Conservation (phyloP, 2,888 invertebrate species). For the Ceramica pisi region DNA sequence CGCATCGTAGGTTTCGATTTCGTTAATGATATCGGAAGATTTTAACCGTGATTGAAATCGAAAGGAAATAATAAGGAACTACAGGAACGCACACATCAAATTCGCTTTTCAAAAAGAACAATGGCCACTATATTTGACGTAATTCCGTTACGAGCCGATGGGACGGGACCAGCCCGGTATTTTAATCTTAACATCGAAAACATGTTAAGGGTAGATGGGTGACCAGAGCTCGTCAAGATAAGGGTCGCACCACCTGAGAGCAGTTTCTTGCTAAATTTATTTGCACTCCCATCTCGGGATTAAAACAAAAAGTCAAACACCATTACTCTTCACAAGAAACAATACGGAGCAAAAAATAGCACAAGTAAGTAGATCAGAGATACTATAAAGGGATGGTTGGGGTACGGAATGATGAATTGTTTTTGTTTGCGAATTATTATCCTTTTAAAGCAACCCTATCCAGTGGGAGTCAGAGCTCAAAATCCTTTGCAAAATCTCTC, state of each 20-base stretch:
- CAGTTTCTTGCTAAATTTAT: conserved; percentile 83
- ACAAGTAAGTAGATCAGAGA: conserved; percentile 88
- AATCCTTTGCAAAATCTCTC: conserved; percentile 45
- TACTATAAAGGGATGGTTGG: conserved; percentile 85
- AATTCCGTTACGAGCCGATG: conserved; percentile 62
- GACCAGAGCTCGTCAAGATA: conserved; percentile 79
- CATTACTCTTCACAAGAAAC: conserved; percentile 80
- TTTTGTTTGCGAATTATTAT: conserved; percentile 73
- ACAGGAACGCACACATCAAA: conserved; percentile 62
- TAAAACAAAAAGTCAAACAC: conserved; percentile 86
- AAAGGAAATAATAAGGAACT: conserved; percentile 81
- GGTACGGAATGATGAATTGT: conserved; percentile 82
- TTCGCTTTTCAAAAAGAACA: conserved; percentile 67
- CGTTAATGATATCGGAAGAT: conserved; percentile 89
- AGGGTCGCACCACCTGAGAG: conserved; percentile 73
- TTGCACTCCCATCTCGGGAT: conserved; percentile 81
- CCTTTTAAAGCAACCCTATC: conserved; percentile 29
- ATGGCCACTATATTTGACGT: conserved; percentile 41
- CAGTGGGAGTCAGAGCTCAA: conserved; percentile 53
- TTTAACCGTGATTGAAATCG: conserved; percentile 86
- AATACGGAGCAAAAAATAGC: conserved; percentile 83
- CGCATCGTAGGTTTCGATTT: conserved; percentile 90
- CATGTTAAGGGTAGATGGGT: conserved; percentile 72
- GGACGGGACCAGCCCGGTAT: conserved; percentile 42
- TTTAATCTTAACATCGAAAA: conserved; percentile 76